phyloP scores from a whole-genome alignment of 2,797 vertebrate species.

The Falco berigora region DNA sequence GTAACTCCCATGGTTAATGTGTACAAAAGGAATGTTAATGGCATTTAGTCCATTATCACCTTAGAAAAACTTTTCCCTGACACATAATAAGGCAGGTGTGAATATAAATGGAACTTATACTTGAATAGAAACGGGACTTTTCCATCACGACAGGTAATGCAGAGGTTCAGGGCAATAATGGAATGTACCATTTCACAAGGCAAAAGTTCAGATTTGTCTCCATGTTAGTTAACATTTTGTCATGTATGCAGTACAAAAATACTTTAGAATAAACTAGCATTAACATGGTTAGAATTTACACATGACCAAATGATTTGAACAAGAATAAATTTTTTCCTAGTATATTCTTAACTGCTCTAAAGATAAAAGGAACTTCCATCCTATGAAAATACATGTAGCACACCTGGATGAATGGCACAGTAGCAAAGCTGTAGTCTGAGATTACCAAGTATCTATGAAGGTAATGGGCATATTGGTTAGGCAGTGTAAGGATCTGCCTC shows the following conservation, averaged over 20 bases:
- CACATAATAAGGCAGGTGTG: background rate
- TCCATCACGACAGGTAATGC: background rate
- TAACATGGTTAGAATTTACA: background rate
- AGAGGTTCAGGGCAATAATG: background rate
- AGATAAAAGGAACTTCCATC: background rate
- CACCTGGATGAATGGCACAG: background rate
- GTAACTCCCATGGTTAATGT: background rate
- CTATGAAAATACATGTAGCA: background rate
- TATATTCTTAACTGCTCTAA: background rate
- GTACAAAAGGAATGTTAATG: background rate
- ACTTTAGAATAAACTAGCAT: background rate
- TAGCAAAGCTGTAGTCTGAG: background rate
- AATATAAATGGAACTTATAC: background rate
- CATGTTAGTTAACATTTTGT: background rate
- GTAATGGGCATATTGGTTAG: fast-evolving
- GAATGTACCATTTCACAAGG: background rate
- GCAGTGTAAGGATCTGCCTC: background rate
- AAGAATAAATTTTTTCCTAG: background rate
- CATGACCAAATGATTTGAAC: background rate
- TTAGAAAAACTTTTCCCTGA: background rate
- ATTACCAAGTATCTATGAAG: background rate
- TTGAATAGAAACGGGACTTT: background rate
- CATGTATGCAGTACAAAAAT: background rate
- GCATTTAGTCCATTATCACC: background rate
- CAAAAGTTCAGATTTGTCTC: background rate